Percentiles rank a stretch among this genome's conserved stretches.
These are phyloP conservation scores for Steinernema scapterisci DNA, from an alignment of 2,888 invertebrate genomes.

Conservation along the genomic window DNA sequence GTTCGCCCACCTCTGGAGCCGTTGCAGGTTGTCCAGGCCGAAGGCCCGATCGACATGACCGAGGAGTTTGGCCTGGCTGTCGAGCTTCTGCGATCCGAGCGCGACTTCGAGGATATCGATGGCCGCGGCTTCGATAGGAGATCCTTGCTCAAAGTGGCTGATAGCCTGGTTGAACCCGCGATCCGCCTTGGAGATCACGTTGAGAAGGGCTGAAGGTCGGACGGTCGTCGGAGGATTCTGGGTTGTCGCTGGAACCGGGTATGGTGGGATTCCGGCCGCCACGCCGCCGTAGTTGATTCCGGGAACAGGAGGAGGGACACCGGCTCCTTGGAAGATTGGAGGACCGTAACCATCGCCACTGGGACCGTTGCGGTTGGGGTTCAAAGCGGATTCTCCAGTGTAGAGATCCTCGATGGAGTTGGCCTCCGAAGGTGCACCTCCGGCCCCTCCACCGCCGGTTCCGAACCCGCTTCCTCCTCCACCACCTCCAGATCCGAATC, in stretches of 20 bases:
- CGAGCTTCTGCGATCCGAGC: conserved; percentile 62
- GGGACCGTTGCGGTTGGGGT: conserved; percentile 60
- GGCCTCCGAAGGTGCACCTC: conserved; percentile 1
- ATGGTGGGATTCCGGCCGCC: conserved; percentile 61
- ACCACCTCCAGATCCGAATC: neutral
- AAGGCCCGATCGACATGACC: conserved; percentile 66
- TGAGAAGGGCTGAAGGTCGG: conserved; percentile 63
- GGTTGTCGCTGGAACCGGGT: conserved; percentile 17
- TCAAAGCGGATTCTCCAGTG: conserved; percentile 60
- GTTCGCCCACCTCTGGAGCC: conserved; percentile 67
- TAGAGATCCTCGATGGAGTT: conserved; percentile 29
- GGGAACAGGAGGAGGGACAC: conserved; percentile 60
- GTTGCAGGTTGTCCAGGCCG: conserved; percentile 65
- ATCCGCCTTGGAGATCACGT: conserved; percentile 63
- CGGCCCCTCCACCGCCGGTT: conserved; percentile 42
- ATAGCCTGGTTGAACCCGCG: conserved; percentile 66
- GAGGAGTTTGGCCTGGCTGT: conserved; percentile 64
- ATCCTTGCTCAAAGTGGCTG: conserved; percentile 64
- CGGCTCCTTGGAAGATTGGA: conserved; percentile 57
- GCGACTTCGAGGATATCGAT: conserved; percentile 66
- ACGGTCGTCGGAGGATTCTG: conserved; percentile 34
- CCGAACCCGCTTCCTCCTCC: conserved; percentile 28
- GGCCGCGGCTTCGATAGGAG: conserved; percentile 64
- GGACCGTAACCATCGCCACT: conserved; percentile 66
- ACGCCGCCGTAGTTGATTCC: conserved; percentile 51